Base-by-base conservation (phyloP, 2,113 vertebrate species). In the Dissostichus mawsoni region DNA sequence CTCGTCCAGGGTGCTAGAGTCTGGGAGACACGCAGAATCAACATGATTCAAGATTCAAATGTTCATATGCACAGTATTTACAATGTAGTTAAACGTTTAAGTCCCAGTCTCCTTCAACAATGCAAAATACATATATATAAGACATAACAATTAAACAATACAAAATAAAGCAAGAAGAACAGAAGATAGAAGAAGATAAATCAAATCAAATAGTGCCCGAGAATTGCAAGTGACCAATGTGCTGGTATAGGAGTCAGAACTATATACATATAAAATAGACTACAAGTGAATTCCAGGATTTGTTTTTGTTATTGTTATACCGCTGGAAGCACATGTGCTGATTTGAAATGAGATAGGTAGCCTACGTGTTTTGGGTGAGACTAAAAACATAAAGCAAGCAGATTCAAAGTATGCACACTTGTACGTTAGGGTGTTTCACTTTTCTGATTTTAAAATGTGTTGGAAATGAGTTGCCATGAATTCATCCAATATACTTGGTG, bases 1-100 rank as follows among this genome's bases (percentile, higher is more conserved):
- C 73, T 94, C 92, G 55, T 96, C 95, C 68, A 88, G 50, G 67
- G 83, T 86, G 76, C 88, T 93, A 76, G 89, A 94, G 81, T 95
- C 95, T 96, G 85, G 33, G 51, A 81, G 55, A 76, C 45, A 67
- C 59, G 45, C 12, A 74, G 12, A 73, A 47, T 23, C 20, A 44
- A 52, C 41, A 57, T 55, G 57, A 41, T 41, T 41, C 36, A 41
- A 41, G 36, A 41, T 41, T 41, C 6, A 41, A 41, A 41, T 5
- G 33, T 2, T 33, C 33, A 33, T 2, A 33, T 33, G 36, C 29
- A 29, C 29, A 29, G 29, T 41, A 41, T 5, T 7, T 41, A 41
- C 36, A 8, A 8, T 41, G 36, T 41, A 41, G 36, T 41, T 41
- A 41, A 41, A 29, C 29, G 29, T 29, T 29, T 29, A 29, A 7